These are phyloP conservation scores for Flexamia atlantica DNA, from an alignment of 2,888 invertebrate genomes.

Conservation along the genomic window DNA sequence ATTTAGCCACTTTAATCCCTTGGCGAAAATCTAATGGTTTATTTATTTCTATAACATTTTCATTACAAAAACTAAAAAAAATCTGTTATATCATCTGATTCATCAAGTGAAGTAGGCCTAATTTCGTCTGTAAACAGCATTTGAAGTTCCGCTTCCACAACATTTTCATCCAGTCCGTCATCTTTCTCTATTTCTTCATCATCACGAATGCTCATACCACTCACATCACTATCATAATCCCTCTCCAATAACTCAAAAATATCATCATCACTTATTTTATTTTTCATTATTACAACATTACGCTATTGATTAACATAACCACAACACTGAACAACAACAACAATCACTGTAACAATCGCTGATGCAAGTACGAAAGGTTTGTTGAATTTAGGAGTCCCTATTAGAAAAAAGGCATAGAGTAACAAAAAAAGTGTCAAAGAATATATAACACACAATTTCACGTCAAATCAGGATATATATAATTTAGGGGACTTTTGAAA, in stretches of 20 bases:
- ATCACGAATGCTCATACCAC: background rate
- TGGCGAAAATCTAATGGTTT: background rate
- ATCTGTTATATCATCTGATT: background rate
- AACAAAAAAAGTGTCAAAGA: background rate
- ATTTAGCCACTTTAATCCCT: too few relatives aligned
- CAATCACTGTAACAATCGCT: background rate
- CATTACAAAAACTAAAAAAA: slow-evolving; percentile 5
- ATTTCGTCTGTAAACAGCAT: background rate
- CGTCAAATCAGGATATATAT: background rate
- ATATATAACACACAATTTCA: background rate
- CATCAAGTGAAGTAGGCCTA: background rate
- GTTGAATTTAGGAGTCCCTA: background rate
- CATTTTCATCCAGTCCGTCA: background rate
- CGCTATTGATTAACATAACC: slow-evolving; percentile 1
- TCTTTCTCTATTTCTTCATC: background rate
- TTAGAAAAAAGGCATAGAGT: background rate
- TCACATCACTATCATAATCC: slow-evolving; percentile 17
- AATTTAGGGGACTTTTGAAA: background rate
- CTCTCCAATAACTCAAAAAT: slow-evolving; percentile 1
- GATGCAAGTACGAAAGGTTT: background rate
- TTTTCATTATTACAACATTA: slow-evolving; percentile 9
- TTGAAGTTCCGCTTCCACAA: background rate
- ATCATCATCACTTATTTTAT: slow-evolving; percentile 6
- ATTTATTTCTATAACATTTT: background rate
- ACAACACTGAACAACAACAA: background rate